Evolutionary conservation across 2,797 vertebrate species (phyloP), one percentile per base, ranked within the genome.

Genomic region (Alectoris magna): DNA sequence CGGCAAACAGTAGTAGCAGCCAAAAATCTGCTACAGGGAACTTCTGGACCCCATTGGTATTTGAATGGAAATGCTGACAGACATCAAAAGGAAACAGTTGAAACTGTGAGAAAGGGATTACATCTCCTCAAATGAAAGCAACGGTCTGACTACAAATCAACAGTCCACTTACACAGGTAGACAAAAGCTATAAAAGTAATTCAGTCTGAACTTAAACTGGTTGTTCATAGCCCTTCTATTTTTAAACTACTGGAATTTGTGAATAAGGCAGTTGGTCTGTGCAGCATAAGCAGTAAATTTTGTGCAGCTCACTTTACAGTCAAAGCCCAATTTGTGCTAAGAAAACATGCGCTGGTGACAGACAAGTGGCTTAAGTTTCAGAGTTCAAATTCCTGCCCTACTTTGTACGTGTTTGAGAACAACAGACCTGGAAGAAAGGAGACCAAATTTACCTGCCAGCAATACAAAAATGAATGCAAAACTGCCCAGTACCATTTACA

Each of bases 401-500:
- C 59, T 81, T 63, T 46, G 31, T 71, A 43, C 17, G 31, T 39
- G 31, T 84, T 51, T 62, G 31, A 38, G 27, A 81, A 31, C n/a
- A 88, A 64, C 2, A 86, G 59, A 79, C 15, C 23, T 62, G 53
- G n/a, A 2, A 70, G 80, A 62, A 90, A 78, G 68, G 7, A 77
- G 43, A 9, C 48, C 49, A 63, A 82, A 26, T 58, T 60, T 21
- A 73, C 56, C 77, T 76, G 58, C 58, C 76, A 71, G 34, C 0
- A 1, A 87, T 58, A n/a, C 41, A 76, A 73, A 0, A 1, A 18
- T 0, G 0, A 1, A 2, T 0, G 1, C 26, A 83, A 43, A 71
- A 85, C 29, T 0, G 0, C 34, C n/a, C 26, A 31, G 58, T 46
- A 59, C 10, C 0, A 0, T 58, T 24, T 83, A 39, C 38, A 84